Evolutionary conservation across 2,113 vertebrate species (phyloP), one percentile per base, ranked within the genome.

Genomic region (Corydoras sp.): DNA sequence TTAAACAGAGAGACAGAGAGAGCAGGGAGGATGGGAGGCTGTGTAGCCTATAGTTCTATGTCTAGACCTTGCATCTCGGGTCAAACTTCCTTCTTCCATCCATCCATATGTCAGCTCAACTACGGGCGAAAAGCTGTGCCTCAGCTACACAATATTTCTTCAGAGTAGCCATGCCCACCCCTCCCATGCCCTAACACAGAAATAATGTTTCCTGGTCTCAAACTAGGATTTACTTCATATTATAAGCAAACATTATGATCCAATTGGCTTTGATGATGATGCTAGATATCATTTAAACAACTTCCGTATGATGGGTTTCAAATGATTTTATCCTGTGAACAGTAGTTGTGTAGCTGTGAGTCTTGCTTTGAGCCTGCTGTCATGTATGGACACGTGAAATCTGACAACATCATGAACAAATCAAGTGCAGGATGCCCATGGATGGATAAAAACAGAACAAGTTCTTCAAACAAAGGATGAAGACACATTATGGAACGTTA

Each of bases 391-490:
- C 77, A 75, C 76, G 69, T 73, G 62, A 67, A 70, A 78, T 77
- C 71, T 68, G 76, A 84, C 79, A 81, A 82, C 79, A 80, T 68
- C 79, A 82, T 83, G 83, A 75, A 81, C 66, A 80, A 70, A 77
- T 72, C 49, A 68, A 31, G 79, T 62, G 69, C 66, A 73, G 69
- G 75, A 84, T 81, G 76, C 74, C 81, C 60, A 81, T 73, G 72
- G 74, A 78, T 85, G 85, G 79, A 69, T 66, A 82, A 29, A 35
- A 76, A 83, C 74, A 79, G 67, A 77, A 65, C 79, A 73, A 81
- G 65, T 24, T 73, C 65, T 76, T 55, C 49, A 35, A 62, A 48
- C 30, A 50, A 13, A 53, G 67, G 61, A 72, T 76, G 72, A 65
- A 72, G 65, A 58, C 65, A 56, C 74, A 0, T 8, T 43, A 43